Conservation (phyloP, 2,888 invertebrate genomes). For the Toxonevra muliebris region DNA sequence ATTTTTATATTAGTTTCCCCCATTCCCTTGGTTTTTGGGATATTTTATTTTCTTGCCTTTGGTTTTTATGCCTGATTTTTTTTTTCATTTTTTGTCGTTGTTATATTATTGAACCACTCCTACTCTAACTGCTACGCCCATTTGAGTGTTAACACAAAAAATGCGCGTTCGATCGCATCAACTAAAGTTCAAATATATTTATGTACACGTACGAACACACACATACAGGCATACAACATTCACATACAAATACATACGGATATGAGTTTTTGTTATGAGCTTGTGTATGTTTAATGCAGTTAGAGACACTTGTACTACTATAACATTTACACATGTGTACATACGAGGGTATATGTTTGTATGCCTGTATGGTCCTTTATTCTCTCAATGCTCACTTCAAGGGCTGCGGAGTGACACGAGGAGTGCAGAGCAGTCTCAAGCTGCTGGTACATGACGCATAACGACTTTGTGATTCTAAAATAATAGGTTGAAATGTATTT, state of each 20-base stretch:
- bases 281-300: conserved; percentile 16
- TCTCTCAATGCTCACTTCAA: not conserved
- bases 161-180: conserved; percentile 31
- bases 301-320: conserved; percentile 21
- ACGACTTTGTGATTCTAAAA: conserved; percentile 44
- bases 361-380: not conserved
- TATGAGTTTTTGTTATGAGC: not conserved
- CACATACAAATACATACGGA: conserved; percentile 10
- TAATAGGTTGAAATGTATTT: conserved; percentile 38
- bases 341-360: not conserved
- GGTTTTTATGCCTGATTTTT: too few species aligned
- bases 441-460: conserved; percentile 35
- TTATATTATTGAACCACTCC: not conserved
- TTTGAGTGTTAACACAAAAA: conserved; percentile 10
- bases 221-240: not conserved
- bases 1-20: not conserved
- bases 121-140: not conserved
- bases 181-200: conserved; percentile 16
- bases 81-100: conserved; percentile 6
- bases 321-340: not conserved
- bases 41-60: conserved; percentile 20
- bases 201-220: conserved; percentile 6
- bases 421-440: conserved; percentile 13
- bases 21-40: not conserved
- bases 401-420: conserved; percentile 1